Evolutionary conservation across 1,140 invertebrate species (phyloP).

Genomic region (Drosophila nigromelanica): DNA sequence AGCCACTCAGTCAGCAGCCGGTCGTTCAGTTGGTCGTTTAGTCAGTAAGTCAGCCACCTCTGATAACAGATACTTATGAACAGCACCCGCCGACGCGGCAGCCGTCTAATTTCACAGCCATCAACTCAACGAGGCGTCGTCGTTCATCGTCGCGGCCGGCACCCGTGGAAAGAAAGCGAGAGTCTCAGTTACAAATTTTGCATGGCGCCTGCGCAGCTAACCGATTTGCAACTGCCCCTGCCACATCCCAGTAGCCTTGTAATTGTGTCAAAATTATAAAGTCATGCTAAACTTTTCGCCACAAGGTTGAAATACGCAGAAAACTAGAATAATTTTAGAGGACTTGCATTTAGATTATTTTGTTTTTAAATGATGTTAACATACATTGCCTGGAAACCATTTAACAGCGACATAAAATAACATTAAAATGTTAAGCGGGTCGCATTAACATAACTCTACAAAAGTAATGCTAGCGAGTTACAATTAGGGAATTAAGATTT

Average conservation of each 20-base stretch:
- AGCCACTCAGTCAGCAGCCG: conserved; percentile 21
- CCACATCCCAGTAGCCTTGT: conserved; percentile 12
- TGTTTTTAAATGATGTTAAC: neutral
- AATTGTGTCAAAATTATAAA: conserved; percentile 43
- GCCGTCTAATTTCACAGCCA: conserved; percentile 69
- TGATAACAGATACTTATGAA: conserved; percentile 63
- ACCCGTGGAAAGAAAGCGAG: conserved; percentile 69
- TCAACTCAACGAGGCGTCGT: conserved; percentile 46
- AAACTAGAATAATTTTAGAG: conserved; percentile 9
- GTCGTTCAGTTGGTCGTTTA: conserved; percentile 63
- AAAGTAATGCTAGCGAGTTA: no score
- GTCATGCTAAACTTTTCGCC: conserved; percentile 19
- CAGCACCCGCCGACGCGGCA: conserved; percentile 46
- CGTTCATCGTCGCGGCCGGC: neutral
- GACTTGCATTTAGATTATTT: conserved; percentile 10
- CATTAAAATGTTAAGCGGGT: neutral
- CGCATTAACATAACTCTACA: no score
- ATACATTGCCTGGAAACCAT: neutral
- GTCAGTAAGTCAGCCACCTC: conserved; percentile 56
- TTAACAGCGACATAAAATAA: neutral
- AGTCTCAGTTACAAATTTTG: conserved; percentile 65
- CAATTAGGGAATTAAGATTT: no score
- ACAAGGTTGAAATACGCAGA: neutral
- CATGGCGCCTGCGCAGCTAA: conserved; percentile 57
- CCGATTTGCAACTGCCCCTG: conserved; percentile 31